These are phyloP conservation scores for Pachypanchax playfairii DNA, from an alignment of 2,113 vertebrate species.

Conservation along the genomic window DNA sequence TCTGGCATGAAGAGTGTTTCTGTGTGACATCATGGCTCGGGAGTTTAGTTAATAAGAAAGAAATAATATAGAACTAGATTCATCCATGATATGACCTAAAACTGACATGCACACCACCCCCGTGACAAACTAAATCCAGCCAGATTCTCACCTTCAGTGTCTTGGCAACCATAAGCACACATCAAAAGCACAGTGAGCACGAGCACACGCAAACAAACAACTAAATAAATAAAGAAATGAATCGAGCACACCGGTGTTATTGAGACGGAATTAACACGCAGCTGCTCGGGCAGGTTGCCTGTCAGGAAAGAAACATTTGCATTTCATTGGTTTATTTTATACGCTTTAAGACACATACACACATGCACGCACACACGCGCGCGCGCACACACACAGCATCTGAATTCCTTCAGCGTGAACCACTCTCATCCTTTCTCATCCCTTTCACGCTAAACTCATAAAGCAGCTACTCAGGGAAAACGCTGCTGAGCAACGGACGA, in stretches of 20 bases:
- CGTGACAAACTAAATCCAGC: conserved; percentile 39
- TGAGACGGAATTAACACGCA: conserved; percentile 50
- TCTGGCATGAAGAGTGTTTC: conserved; percentile 28
- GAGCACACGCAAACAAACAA: conserved; percentile 16
- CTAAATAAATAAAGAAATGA: neutral
- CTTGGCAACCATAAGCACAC: conserved; percentile 54
- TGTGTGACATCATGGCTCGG: too few relatives aligned
- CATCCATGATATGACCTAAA: conserved; percentile 51
- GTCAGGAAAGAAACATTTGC: conserved; percentile 45
- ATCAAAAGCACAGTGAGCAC: conserved; percentile 34
- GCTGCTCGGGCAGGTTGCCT: conserved; percentile 34
- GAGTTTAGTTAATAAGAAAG: conserved; percentile 34
- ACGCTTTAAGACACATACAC: conserved; percentile 40
- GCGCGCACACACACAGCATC: conserved; percentile 59
- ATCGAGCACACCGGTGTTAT: conserved; percentile 7
- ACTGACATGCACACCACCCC: conserved; percentile 53
- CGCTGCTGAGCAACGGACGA: conserved; percentile 25
- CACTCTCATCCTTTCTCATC: conserved; percentile 63
- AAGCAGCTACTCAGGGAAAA: conserved; percentile 33
- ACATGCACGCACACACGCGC: conserved; percentile 28
- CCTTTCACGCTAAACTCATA: conserved; percentile 47
- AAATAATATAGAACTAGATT: conserved; percentile 19
- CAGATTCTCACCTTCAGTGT: conserved; percentile 65
- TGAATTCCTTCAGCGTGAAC: conserved; percentile 78
- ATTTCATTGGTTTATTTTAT: conserved; percentile 44